phyloP scores from a whole-genome alignment of 2,797 vertebrate genomes.

The Schizopygopsis malacanthus region DNA sequence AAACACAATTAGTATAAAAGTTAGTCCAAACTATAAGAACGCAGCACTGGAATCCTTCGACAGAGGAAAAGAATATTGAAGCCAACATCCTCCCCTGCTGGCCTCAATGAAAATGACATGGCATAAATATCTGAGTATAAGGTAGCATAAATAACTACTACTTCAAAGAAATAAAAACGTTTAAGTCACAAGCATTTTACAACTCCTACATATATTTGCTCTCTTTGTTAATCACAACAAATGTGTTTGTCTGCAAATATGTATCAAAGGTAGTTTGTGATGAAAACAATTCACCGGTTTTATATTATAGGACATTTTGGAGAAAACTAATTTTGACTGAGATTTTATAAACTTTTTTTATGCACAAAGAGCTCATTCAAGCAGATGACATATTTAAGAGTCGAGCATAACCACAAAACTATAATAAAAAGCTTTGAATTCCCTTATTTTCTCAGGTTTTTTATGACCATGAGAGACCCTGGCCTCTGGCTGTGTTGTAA shows the following conservation, averaged over 20 bases:
- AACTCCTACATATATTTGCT: neutral
- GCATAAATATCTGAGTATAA: neutral
- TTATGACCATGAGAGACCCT: neutral
- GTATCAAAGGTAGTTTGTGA: neutral
- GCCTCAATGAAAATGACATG: constrained; percentile 31
- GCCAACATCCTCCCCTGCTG: constrained; percentile 53
- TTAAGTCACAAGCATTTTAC: neutral
- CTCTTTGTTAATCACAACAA: neutral
- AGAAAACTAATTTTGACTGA: neutral
- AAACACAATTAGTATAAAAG: neutral
- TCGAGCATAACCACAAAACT: neutral
- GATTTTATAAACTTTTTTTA: neutral
- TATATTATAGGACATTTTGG: neutral
- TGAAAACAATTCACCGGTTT: neutral
- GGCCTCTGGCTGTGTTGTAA: neutral
- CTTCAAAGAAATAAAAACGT: neutral
- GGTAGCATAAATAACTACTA: neutral
- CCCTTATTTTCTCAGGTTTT: neutral
- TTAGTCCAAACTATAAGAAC: neutral
- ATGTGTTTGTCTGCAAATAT: neutral
- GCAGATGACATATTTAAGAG: neutral
- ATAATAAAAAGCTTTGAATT: neutral
- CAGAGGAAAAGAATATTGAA: neutral
- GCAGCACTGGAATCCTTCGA: neutral
- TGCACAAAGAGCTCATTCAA: neutral